These are phyloP conservation scores for Phyllopteryx taeniolatus DNA, from an alignment of 2,113 vertebrate genomes.

Conservation along the genomic window DNA sequence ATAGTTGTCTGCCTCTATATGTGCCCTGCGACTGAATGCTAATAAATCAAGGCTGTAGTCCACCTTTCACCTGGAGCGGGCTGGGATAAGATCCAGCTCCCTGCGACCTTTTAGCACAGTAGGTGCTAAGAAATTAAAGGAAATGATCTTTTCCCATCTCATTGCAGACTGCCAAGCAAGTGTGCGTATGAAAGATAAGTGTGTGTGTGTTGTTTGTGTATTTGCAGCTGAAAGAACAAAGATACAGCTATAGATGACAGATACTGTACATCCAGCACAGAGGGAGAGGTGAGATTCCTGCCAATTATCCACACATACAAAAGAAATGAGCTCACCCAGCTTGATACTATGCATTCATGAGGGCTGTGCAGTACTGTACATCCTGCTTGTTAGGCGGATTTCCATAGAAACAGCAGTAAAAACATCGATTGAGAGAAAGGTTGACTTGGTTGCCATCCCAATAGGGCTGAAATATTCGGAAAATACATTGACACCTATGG, in stretches of 20 bases:
- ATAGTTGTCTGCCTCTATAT: neutral
- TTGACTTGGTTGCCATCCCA: neutral
- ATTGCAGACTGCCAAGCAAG: constrained; percentile 19
- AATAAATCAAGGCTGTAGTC: neutral
- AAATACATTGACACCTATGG: too few relatives aligned
- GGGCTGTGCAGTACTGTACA: neutral
- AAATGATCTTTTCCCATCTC: constrained; percentile 49
- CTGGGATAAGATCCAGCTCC: neutral
- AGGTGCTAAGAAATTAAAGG: constrained; percentile 55
- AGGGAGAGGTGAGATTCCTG: neutral
- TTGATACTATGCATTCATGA: constrained; percentile 6
- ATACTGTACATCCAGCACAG: neutral
- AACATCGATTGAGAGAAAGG: constrained; percentile 2
- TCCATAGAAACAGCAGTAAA: constrained; percentile 7
- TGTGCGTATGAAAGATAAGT: constrained; percentile 1
- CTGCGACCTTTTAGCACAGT: constrained; percentile 45
- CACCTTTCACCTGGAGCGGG: neutral
- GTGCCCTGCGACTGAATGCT: neutral
- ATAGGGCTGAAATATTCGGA: neutral
- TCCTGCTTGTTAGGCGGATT: constrained; percentile 11
- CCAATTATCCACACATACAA: constrained; percentile 1
- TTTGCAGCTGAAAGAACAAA: constrained; percentile 2
- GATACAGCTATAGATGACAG: neutral
- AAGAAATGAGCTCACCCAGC: constrained; percentile 8
- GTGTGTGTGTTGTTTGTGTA: constrained; percentile 16